Evolutionary conservation across 2,888 invertebrate species (phyloP).

Genomic region (Drosophila meridionalis): DNA sequence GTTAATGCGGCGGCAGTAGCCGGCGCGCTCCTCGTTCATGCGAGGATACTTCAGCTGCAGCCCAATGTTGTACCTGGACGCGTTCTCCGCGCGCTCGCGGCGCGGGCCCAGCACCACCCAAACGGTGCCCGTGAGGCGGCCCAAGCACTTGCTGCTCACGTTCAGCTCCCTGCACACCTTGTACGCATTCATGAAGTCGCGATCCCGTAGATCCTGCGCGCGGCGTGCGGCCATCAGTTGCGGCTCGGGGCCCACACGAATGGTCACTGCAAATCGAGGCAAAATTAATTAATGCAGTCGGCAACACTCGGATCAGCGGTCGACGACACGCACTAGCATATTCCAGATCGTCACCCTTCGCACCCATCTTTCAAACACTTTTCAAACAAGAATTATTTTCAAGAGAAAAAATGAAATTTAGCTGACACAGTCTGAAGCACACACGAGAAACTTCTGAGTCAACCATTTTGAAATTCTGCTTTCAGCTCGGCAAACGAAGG

Average conservation of each 20-base stretch:
- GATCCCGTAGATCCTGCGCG: slow-evolving; percentile 68
- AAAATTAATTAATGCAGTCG: not conserved
- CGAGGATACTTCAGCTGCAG: slow-evolving; percentile 96
- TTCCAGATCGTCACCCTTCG: no score
- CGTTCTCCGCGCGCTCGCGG: slow-evolving; percentile 83
- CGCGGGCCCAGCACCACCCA: slow-evolving; percentile 87
- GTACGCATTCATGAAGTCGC: slow-evolving; percentile 73
- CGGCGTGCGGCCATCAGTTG: slow-evolving; percentile 67
- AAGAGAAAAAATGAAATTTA: no score
- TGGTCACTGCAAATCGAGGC: slow-evolving; percentile 68
- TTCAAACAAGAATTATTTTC: no score
- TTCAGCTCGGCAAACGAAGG: no score
- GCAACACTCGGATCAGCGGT: not conserved
- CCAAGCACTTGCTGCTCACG: slow-evolving; percentile 90
- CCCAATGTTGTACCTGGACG: slow-evolving; percentile 91
- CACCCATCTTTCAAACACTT: no score
- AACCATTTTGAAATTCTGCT: no score
- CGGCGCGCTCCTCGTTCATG: slow-evolving; percentile 90
- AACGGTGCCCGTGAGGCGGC: slow-evolving; percentile 94
- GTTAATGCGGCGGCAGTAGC: slow-evolving; percentile 91
- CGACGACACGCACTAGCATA: not conserved
- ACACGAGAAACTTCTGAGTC: no score
- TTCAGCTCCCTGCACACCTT: slow-evolving; percentile 84
- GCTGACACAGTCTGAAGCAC: no score
- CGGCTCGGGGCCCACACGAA: slow-evolving; percentile 81